Conservation (phyloP, 2,888 invertebrate genomes). For the Cistogaster globosa region DNA sequence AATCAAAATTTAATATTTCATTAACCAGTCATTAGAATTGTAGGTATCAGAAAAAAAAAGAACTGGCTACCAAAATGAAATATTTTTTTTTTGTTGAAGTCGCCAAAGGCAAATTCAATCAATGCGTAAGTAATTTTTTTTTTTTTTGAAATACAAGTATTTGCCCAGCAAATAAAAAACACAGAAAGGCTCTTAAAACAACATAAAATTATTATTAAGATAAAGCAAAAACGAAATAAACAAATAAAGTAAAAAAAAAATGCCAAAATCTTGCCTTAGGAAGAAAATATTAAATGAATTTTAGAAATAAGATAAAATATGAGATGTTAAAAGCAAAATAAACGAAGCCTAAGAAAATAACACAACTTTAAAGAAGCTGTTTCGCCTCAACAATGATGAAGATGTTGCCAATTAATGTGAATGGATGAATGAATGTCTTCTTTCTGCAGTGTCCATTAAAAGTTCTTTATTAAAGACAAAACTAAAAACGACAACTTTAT, state of each 20-base stretch:
- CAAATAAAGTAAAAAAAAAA: not conserved
- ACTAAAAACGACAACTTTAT: slow-evolving; percentile 42
- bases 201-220: slow-evolving; percentile 50
- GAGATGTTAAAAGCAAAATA: slow-evolving; percentile 48
- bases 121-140: slow-evolving; percentile 68
- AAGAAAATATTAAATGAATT: slow-evolving; percentile 56
- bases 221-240: slow-evolving; percentile 16
- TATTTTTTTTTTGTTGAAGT: not conserved
- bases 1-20: slow-evolving; percentile 69
- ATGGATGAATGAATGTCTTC: slow-evolving; percentile 45
- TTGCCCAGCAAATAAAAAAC: slow-evolving; percentile 42
- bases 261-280: slow-evolving; percentile 53
- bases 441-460: slow-evolving; percentile 7
- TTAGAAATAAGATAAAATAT: slow-evolving; percentile 61
- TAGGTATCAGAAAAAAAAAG: slow-evolving; percentile 21
- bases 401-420: slow-evolving; percentile 60
- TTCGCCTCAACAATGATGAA: slow-evolving; percentile 36
- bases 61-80: slow-evolving; percentile 55
- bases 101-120: slow-evolving; percentile 68
- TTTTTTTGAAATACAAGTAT: slow-evolving; percentile 36
- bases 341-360: slow-evolving; percentile 41
- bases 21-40: slow-evolving; percentile 70
- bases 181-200: slow-evolving; percentile 29
- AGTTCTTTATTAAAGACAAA: slow-evolving; percentile 11
- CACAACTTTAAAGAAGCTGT: slow-evolving; percentile 30